Conservation (phyloP, 2,888 invertebrate species). For the Hermaeophaga mercurialis region DNA sequence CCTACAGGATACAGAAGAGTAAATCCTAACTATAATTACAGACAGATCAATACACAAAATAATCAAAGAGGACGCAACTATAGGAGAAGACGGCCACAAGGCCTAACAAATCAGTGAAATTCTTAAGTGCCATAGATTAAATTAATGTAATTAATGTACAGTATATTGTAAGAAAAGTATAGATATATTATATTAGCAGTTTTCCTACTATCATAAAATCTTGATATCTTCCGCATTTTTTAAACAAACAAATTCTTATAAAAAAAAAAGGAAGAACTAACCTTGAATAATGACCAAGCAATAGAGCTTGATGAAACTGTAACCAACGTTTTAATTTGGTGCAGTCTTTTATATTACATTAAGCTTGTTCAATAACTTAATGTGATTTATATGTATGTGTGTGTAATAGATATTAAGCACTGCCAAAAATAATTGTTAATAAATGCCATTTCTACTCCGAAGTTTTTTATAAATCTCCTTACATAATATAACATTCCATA, state of each 20-base stretch:
- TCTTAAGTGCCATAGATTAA: slow-evolving; percentile 14
- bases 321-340: slow-evolving; percentile 24
- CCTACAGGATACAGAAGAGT: slow-evolving; percentile 1
- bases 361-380: slow-evolving; percentile 24
- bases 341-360: slow-evolving; percentile 17
- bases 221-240: too few species aligned
- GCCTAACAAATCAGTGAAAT: neutral
- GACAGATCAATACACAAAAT: slow-evolving; percentile 8
- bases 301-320: slow-evolving; percentile 3
- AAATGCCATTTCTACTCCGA: slow-evolving; percentile 17
- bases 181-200: slow-evolving; percentile 11
- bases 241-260: too few species aligned
- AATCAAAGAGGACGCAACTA: slow-evolving; percentile 4
- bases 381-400: slow-evolving; percentile 32
- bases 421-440: slow-evolving; percentile 29
- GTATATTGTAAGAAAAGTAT: slow-evolving; percentile 18
- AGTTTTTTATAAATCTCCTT: neutral
- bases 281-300: slow-evolving; percentile 4
- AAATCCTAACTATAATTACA: slow-evolving; percentile 3
- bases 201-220: too few species aligned
- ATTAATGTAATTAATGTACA: slow-evolving; percentile 28
- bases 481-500: too few species aligned
- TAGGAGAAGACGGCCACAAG: slow-evolving; percentile 24
- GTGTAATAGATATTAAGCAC: slow-evolving; percentile 31
- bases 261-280: too few species aligned